Conservation (phyloP, 2,888 invertebrate species). For the Dasysyrphus albostriatus region DNA sequence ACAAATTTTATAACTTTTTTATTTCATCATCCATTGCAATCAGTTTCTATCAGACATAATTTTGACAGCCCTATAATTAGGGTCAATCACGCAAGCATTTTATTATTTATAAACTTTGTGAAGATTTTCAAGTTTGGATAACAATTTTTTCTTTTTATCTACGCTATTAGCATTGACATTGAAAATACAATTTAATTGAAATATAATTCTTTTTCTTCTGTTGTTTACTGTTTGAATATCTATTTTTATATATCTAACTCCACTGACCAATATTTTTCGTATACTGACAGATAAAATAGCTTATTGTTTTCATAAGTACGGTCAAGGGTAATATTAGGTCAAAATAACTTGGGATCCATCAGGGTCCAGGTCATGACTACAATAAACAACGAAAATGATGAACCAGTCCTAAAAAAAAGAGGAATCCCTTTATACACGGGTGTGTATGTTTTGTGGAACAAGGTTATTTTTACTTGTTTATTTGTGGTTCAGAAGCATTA, state of each 20-base stretch:
- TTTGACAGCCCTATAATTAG: slow-evolving; percentile 17
- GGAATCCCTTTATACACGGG: too few species aligned
- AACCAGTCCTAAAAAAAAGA: too few species aligned
- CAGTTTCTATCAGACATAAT: slow-evolving; percentile 21
- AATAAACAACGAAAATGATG: too few species aligned
- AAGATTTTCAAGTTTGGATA: not conserved
- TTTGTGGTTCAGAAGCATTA: too few species aligned
- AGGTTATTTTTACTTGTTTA: too few species aligned
- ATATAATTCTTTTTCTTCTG: not conserved
- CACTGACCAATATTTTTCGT: not conserved
- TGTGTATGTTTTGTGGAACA: too few species aligned
- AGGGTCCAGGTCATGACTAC: too few species aligned
- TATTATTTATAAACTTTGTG: not conserved
- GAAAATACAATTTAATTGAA: not conserved
- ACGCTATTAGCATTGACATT: slow-evolving; percentile 13
- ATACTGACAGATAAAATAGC: not conserved
- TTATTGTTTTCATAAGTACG: slow-evolving; percentile 29
- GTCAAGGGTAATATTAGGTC: not conserved
- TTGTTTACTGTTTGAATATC: not conserved
- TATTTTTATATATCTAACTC: not conserved
- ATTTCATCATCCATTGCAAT: not conserved
- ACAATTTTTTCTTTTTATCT: not conserved
- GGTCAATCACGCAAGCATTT: slow-evolving; percentile 16
- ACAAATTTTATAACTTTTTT: not conserved
- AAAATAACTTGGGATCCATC: not conserved